phyloP scores from a whole-genome alignment of 2,797 vertebrate genomes.

The Sandelia bainsii region DNA sequence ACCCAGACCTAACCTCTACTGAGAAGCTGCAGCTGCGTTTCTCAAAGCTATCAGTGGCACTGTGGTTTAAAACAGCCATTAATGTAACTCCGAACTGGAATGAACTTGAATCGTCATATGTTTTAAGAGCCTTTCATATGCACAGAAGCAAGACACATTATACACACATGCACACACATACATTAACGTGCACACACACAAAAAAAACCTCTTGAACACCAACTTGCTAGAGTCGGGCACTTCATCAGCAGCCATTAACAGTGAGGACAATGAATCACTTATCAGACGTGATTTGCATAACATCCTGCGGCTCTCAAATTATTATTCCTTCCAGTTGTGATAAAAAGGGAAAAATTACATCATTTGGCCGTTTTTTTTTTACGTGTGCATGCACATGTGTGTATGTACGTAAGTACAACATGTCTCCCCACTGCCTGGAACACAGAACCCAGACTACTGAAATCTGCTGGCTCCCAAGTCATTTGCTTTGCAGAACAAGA shows the following conservation, averaged over 20 bases:
- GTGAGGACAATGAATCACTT: conserved; percentile 59
- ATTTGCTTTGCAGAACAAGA: conserved; percentile 52
- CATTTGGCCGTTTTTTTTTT: conserved; percentile 31
- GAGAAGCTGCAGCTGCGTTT: not conserved
- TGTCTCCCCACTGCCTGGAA: conserved; percentile 13
- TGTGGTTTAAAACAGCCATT: not conserved
- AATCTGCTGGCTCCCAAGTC: conserved; percentile 36
- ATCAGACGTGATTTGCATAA: conserved; percentile 66
- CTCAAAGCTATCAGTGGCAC: not conserved
- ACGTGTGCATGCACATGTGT: not conserved
- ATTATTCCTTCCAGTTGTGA: conserved; percentile 47
- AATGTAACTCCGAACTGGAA: conserved; percentile 1
- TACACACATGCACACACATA: not conserved
- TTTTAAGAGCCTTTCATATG: not conserved
- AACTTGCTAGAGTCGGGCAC: not conserved
- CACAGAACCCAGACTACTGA: conserved; percentile 15
- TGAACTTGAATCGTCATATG: conserved; percentile 4
- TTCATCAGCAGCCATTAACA: conserved; percentile 55
- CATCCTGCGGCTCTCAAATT: conserved; percentile 34
- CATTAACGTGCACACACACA: conserved; percentile 24
- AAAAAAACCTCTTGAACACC: conserved; percentile 16
- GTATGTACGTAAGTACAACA: conserved; percentile 8
- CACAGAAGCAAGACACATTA: conserved; percentile 2
- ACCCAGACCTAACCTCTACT: not conserved
- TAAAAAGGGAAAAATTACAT: conserved; percentile 37